Base-by-base conservation (phyloP, 1,140 invertebrate species). In the Hyles euphorbiae region DNA sequence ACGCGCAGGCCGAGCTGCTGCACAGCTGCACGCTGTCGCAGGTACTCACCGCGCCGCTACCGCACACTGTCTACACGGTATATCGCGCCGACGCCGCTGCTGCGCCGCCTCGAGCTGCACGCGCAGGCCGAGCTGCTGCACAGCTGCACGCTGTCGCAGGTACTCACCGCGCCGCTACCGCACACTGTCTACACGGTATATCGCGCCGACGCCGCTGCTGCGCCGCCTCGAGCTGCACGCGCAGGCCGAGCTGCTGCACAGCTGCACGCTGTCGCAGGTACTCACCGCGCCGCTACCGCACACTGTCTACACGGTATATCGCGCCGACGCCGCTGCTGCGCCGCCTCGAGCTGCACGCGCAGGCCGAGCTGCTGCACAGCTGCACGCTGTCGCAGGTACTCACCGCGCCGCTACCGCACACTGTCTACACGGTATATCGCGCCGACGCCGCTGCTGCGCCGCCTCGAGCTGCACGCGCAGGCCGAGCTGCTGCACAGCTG, bases 1-100 rank as follows among this genome's bases (percentile, higher is more conserved):
- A 95, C 70, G 90, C 94, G 80, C 94, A 95, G 75, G 93, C 92
- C 47, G 93, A 94, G 49, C 90, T 93, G 61, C 81, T 96, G 33
- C 95, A 96, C 73, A 90, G 92, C 3, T 92, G 94, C 55, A 92
- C 94, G 5, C 76, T 96, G 11, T 93, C 94, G 2, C 94, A 96
- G 93, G 94, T 93, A 84, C 70, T 8, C 22, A 3, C 57, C 22
- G 2, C 22, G 22, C 22, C 22, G 22, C 22, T 22, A 22, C 22
- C 22, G 22, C 22, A 22, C 22, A 22, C 22, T 22, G 22, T 22
- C 22, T 2, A 22, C 22, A 22, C 1, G 22, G 2, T 22, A 22
- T 22, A 22, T 22, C 0, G 95, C 93, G 2, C 91, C 94, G 3
- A 90, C 91, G 34, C 83, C 90, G 0, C 73, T 95, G 5, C 78